phyloP scores from a whole-genome alignment of 2,113 vertebrate genomes.

The Malurus alboscapulatus region DNA sequence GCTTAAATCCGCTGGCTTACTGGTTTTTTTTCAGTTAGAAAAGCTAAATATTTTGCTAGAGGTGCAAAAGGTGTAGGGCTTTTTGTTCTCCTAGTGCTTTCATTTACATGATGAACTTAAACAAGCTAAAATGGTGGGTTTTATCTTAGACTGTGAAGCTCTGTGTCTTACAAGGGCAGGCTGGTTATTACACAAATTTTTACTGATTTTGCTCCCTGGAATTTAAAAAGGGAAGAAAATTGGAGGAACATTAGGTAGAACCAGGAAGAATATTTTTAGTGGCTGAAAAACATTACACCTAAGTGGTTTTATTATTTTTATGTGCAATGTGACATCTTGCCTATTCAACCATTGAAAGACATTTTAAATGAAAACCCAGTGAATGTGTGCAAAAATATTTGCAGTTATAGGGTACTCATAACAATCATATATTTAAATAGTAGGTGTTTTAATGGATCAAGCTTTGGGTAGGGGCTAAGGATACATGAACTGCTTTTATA shows the following conservation, averaged over 20 bases:
- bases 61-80: fast-evolving
- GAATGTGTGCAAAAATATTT: background rate
- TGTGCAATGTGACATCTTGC: background rate
- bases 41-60: background rate
- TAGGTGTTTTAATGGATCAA: background rate
- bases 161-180: background rate
- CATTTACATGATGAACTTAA: background rate
- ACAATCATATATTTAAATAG: background rate
- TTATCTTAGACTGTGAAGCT: background rate
- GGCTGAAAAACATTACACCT: background rate
- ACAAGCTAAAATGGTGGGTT: background rate
- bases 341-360: background rate
- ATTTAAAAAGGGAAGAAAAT: background rate
- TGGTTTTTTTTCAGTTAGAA: background rate
- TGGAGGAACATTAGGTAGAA: background rate
- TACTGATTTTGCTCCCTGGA: background rate
- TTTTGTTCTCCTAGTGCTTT: background rate
- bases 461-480: background rate
- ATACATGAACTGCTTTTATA: background rate
- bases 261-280: background rate
- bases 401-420: background rate
- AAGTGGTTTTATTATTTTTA: conserved; percentile 3
- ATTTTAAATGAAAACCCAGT: background rate
- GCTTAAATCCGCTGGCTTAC: background rate
- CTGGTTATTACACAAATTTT: background rate